Conservation (phyloP, 2,888 invertebrate genomes). For the Oligia fasciuncula region DNA sequence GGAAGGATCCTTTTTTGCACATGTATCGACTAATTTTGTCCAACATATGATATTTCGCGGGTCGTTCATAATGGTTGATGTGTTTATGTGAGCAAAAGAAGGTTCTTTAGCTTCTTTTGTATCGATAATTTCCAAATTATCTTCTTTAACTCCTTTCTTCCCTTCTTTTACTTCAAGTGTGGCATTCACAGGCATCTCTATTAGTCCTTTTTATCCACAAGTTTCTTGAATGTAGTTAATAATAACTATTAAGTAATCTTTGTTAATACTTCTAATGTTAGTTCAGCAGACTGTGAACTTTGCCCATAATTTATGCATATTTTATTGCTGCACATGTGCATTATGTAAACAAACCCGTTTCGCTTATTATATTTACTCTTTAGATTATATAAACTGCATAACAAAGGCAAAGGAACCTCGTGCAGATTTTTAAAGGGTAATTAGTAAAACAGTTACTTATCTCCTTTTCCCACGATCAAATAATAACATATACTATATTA, state of each 20-base stretch:
- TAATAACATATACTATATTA: constrained; percentile 15
- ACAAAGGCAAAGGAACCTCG: constrained; percentile 45
- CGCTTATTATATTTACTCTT: constrained; percentile 59
- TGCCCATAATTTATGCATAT: constrained; percentile 53
- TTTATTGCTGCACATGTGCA: constrained; percentile 54
- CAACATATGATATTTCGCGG: constrained; percentile 25
- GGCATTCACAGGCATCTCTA: neutral
- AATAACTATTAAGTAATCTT: constrained; percentile 34
- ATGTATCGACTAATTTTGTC: constrained; percentile 31
- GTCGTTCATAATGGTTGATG: constrained; percentile 4
- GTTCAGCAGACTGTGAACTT: constrained; percentile 52
- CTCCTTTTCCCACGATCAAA: constrained; percentile 42
- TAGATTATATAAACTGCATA: constrained; percentile 54
- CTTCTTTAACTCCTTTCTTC: neutral
- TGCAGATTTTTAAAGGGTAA: constrained; percentile 33
- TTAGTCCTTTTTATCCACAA: neutral
- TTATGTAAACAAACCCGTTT: constrained; percentile 60
- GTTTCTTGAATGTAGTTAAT: constrained; percentile 2
- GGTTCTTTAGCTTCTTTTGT: neutral
- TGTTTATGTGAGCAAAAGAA: constrained; percentile 13
- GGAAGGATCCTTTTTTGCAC: constrained; percentile 16
- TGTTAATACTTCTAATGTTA: constrained; percentile 42
- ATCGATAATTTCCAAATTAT: constrained; percentile 23
- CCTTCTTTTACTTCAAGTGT: neutral
- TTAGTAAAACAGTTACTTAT: constrained; percentile 21